Percentiles rank a stretch among this genome's conserved stretches.
phyloP scores from a whole-genome alignment of 2,888 invertebrate genomes.

The Dryomyza anilis region DNA sequence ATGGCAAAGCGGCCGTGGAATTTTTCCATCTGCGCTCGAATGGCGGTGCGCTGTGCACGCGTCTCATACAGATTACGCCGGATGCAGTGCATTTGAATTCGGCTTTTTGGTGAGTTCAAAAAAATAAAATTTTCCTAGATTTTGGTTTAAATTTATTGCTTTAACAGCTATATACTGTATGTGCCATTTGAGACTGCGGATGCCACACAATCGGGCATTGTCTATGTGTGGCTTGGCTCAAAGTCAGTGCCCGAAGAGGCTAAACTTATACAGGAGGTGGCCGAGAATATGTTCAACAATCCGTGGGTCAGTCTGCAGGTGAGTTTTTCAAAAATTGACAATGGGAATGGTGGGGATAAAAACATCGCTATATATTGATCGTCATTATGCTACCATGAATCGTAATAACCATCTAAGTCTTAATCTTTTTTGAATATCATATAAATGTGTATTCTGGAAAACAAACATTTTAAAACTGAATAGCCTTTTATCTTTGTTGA shows the following conservation, averaged over 20 bases:
- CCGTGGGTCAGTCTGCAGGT: constrained; percentile 80
- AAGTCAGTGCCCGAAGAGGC: constrained; percentile 85
- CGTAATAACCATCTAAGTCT: too few relatives aligned
- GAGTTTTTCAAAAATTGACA: constrained; percentile 49
- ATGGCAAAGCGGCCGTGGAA: constrained; percentile 72
- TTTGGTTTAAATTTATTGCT: neutral
- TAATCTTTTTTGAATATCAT: too few relatives aligned
- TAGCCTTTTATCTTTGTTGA: too few relatives aligned
- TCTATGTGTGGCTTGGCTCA: constrained; percentile 94
- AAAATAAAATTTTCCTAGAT: neutral
- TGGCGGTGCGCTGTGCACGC: constrained; percentile 90
- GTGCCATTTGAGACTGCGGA: constrained; percentile 90
- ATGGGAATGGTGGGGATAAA: neutral
- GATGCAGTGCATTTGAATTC: constrained; percentile 89
- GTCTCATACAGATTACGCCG: constrained; percentile 87
- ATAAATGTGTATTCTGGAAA: too few relatives aligned
- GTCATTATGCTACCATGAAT: too few relatives aligned
- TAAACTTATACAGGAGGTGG: constrained; percentile 85
- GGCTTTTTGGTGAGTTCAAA: constrained; percentile 85
- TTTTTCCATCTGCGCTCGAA: constrained; percentile 96
- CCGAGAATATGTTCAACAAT: constrained; percentile 89
- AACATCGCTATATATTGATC: too few relatives aligned
- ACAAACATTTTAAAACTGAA: too few relatives aligned
- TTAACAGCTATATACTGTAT: constrained; percentile 90
- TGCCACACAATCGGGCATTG: constrained; percentile 79